Evolutionary conservation across 2,113 vertebrate species (phyloP).

Genomic region (Macquaria ambigua): DNA sequence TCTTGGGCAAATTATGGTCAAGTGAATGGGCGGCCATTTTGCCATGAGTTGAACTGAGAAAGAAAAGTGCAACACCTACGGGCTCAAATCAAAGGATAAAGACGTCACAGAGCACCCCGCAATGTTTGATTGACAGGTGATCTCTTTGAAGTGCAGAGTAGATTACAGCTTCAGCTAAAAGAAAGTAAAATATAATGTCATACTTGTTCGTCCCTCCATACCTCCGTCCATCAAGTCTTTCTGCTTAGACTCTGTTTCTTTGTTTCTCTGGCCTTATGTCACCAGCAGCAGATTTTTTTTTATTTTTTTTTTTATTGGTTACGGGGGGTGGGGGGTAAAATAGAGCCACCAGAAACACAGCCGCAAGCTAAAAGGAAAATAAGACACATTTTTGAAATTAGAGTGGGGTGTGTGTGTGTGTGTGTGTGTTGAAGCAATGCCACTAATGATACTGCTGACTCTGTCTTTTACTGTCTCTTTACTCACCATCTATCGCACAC

Average conservation of each 20-base stretch:
- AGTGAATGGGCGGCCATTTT: background rate
- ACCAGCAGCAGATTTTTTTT: slow-evolving; percentile 19
- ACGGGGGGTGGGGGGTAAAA: background rate
- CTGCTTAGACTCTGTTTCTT: slow-evolving; percentile 22
- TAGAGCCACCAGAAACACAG: slow-evolving; percentile 72
- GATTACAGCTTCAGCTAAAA: too few species aligned
- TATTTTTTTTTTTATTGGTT: background rate
- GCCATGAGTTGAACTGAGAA: background rate
- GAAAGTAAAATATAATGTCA: too few species aligned
- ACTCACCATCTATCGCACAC: slow-evolving; percentile 14
- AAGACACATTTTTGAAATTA: slow-evolving; percentile 52
- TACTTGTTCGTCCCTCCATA: too few species aligned
- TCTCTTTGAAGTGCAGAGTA: background rate
- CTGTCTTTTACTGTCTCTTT: slow-evolving; percentile 28
- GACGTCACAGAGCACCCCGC: background rate
- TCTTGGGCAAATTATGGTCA: background rate
- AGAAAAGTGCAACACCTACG: background rate
- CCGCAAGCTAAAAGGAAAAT: slow-evolving; percentile 71
- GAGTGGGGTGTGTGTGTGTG: slow-evolving; percentile 22
- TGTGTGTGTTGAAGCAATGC: slow-evolving; percentile 37
- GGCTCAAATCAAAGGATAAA: background rate
- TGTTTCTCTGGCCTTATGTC: slow-evolving; percentile 76
- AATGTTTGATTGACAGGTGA: background rate
- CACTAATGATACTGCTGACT: slow-evolving; percentile 62
- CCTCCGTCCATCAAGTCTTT: background rate